phyloP scores from a whole-genome alignment of 37 sponge, comb jelly and placozoan genomes.

The Halisarca cf. caerulea region DNA sequence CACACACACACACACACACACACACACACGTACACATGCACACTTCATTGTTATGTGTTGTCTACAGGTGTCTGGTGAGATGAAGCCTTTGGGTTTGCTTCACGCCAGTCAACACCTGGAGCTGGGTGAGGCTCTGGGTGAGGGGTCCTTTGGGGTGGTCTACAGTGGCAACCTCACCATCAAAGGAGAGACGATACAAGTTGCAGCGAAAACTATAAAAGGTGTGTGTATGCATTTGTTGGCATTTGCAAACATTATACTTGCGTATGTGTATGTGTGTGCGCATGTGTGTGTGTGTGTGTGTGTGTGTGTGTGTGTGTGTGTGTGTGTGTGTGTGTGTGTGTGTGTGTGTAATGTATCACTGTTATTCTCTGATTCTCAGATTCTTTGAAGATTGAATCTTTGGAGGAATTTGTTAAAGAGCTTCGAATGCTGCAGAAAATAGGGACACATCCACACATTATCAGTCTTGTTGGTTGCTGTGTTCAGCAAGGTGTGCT shows the following conservation, averaged over 20 bases:
- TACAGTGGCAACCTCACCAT: background rate
- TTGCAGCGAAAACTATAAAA: slow-evolving; percentile 15
- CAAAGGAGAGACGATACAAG: background rate
- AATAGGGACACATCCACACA: background rate
- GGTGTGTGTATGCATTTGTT: too few relatives aligned
- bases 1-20: too few relatives aligned
- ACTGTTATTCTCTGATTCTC: background rate
- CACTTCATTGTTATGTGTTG: too few relatives aligned
- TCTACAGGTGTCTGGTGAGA: slow-evolving; percentile 10
- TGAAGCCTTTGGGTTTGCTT: background rate
- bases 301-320: too few relatives aligned
- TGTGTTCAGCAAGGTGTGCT: background rate
- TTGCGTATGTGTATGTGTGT: too few relatives aligned
- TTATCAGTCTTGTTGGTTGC: slow-evolving; percentile 6
- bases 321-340: too few relatives aligned
- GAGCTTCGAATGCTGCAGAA: slow-evolving; percentile 22
- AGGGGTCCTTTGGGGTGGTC: slow-evolving; percentile 15
- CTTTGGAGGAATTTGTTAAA: slow-evolving; percentile 19
- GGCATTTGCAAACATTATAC: too few relatives aligned
- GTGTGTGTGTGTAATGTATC: too few relatives aligned
- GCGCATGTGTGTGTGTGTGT: too few relatives aligned
- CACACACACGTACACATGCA: too few relatives aligned
- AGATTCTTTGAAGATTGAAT: background rate
- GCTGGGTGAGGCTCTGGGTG: background rate
- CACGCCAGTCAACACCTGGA: background rate